These are phyloP conservation scores for Auanema sp. DNA, from an alignment of 2,888 invertebrate species.

Conservation along the genomic window DNA sequence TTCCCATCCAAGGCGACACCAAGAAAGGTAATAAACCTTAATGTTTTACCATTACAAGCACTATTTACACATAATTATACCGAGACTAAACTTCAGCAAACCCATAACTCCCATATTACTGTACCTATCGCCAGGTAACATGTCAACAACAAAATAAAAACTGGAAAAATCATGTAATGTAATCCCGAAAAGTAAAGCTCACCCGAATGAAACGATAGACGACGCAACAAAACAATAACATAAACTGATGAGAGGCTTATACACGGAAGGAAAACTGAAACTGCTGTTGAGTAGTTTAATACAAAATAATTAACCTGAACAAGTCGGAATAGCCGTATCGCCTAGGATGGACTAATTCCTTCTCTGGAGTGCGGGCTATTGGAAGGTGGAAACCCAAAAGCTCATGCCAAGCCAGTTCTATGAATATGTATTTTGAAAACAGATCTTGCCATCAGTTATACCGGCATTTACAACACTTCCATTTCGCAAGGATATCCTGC, in stretches of 20 bases:
- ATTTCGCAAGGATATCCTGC: constrained; percentile 16
- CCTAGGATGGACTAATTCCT: constrained; percentile 12
- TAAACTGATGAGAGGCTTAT: constrained; percentile 46
- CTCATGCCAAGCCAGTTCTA: constrained; percentile 29
- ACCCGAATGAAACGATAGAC: constrained; percentile 46
- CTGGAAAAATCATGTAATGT: constrained; percentile 7
- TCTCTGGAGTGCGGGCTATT: constrained; percentile 16
- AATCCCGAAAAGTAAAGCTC: neutral
- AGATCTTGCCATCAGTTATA: neutral
- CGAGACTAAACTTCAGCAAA: constrained; percentile 22
- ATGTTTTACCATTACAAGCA: neutral
- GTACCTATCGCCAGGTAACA: constrained; percentile 57
- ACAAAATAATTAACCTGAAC: constrained; percentile 1
- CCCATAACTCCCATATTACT: constrained; percentile 49
- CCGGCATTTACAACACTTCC: constrained; percentile 17
- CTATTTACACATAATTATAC: neutral
- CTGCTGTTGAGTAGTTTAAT: neutral
- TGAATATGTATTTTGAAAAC: neutral
- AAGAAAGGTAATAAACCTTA: constrained; percentile 53
- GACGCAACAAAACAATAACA: constrained; percentile 56
- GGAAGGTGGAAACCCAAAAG: constrained; percentile 30
- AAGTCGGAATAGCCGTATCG: constrained; percentile 11
- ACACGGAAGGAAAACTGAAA: constrained; percentile 23
- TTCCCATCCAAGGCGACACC: constrained; percentile 40
- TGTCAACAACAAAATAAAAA: constrained; percentile 55